These are phyloP conservation scores for Lepidocolaptes lacrymiger DNA, from an alignment of 2,797 vertebrate species.

Conservation along the genomic window DNA sequence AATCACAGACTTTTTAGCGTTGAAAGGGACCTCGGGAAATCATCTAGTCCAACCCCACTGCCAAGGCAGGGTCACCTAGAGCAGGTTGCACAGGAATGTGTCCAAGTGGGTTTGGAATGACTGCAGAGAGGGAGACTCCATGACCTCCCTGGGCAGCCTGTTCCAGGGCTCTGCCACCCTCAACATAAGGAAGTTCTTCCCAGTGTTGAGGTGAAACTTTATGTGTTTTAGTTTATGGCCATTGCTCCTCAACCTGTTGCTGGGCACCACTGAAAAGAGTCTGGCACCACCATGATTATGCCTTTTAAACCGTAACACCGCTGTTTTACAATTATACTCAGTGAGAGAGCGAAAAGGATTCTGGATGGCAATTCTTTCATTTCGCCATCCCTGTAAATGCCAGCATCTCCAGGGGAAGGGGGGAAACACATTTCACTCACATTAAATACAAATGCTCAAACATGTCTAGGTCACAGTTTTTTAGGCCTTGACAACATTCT, in stretches of 20 bases:
- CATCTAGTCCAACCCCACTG: not conserved
- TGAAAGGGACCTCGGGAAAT: not conserved
- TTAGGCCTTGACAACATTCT: not conserved
- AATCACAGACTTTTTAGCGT: not conserved
- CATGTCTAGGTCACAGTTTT: not conserved
- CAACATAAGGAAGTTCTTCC: not conserved
- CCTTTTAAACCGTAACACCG: not conserved
- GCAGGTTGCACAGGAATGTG: not conserved
- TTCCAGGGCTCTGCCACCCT: not conserved
- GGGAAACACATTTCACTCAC: not conserved
- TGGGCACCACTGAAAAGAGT: not conserved
- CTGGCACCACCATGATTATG: not conserved
- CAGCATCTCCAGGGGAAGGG: not conserved
- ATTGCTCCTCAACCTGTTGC: not conserved
- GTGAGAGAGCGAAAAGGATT: not conserved
- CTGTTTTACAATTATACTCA: not conserved
- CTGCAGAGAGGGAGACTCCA: not conserved
- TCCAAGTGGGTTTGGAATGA: not conserved
- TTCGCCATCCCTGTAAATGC: not conserved
- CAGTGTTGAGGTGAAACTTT: not conserved
- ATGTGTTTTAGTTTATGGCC: not conserved
- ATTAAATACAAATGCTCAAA: not conserved
- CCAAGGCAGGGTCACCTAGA: not conserved
- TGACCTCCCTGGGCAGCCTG: rapidly evolving
- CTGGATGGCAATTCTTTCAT: not conserved